Conservation (phyloP, 2,888 invertebrate genomes). For the Trichopria drosophilae region DNA sequence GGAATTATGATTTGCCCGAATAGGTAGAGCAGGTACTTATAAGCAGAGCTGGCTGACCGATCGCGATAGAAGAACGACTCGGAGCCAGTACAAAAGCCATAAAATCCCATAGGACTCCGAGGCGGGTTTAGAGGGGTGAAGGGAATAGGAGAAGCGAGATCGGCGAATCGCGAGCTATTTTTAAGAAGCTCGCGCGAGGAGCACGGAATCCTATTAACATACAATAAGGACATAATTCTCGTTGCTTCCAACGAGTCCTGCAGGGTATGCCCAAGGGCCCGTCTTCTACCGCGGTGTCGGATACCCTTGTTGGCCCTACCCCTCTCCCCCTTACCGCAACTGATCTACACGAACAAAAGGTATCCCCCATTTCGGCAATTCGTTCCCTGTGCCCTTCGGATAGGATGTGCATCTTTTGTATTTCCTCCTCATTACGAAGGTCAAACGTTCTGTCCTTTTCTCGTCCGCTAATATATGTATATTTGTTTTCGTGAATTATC, state of each 20-base stretch:
- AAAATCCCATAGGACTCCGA: constrained; percentile 23
- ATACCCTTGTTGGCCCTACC: constrained; percentile 40
- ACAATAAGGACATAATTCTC: constrained; percentile 56
- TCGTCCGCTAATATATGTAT: too few relatives aligned
- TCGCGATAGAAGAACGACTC: too few relatives aligned
- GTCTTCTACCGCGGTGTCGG: constrained; percentile 21
- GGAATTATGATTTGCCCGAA: too few relatives aligned
- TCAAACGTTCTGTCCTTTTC: too few relatives aligned
- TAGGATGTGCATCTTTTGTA: too few relatives aligned
- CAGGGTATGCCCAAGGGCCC: too few relatives aligned
- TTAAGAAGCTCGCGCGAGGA: constrained; percentile 44
- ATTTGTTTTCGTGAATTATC: too few relatives aligned
- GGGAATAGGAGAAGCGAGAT: constrained; percentile 27
- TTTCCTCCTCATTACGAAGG: too few relatives aligned
- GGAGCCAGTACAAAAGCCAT: constrained; percentile 11
- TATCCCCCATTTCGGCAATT: constrained; percentile 3
- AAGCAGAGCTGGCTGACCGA: too few relatives aligned
- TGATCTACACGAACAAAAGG: neutral
- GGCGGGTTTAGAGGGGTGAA: constrained; percentile 11
- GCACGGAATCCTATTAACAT: constrained; percentile 51
- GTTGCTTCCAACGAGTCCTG: constrained; percentile 33
- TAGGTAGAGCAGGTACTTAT: too few relatives aligned
- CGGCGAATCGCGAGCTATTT: constrained; percentile 45
- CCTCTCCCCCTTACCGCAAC: constrained; percentile 34
- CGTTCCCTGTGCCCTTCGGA: too few relatives aligned